Conservation (phyloP, 2,888 invertebrate genomes). For the Ichneumon xanthorius region DNA sequence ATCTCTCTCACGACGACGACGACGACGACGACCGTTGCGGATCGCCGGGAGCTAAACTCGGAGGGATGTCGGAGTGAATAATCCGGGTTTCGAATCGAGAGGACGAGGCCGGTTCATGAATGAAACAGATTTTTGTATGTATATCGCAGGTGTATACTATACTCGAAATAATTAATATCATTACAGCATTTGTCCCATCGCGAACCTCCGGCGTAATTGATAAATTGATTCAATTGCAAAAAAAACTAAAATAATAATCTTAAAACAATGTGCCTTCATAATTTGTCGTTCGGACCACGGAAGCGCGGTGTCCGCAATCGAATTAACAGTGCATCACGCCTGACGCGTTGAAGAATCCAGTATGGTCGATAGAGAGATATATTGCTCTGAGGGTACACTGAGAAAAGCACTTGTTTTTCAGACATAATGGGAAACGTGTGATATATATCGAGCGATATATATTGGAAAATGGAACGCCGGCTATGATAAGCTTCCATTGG, state of each 20-base stretch:
- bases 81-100: constrained; percentile 55
- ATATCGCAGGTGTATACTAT: constrained; percentile 26
- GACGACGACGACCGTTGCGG: constrained; percentile 14
- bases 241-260: background rate
- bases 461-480: constrained; percentile 66
- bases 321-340: background rate
- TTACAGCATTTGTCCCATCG: constrained; percentile 1
- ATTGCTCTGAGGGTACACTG: constrained; percentile 21
- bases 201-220: background rate
- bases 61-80: constrained; percentile 56
- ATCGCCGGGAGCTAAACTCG: constrained; percentile 31
- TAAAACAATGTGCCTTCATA: background rate
- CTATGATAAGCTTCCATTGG: constrained; percentile 69
- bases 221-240: background rate
- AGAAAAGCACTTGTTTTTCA: constrained; percentile 26
- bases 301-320: background rate
- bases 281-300: background rate
- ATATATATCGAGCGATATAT: constrained; percentile 14
- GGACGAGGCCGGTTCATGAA: background rate
- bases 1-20: constrained; percentile 4
- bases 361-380: background rate
- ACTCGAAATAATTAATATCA: constrained; percentile 42
- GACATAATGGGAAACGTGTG: constrained; percentile 35
- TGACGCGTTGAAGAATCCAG: background rate
- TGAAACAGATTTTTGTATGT: background rate